A percentile compares a stretch with the other conserved stretches of the same genome.
Conservation (phyloP, 2,797 vertebrate species). For the Halcyon badia region DNA sequence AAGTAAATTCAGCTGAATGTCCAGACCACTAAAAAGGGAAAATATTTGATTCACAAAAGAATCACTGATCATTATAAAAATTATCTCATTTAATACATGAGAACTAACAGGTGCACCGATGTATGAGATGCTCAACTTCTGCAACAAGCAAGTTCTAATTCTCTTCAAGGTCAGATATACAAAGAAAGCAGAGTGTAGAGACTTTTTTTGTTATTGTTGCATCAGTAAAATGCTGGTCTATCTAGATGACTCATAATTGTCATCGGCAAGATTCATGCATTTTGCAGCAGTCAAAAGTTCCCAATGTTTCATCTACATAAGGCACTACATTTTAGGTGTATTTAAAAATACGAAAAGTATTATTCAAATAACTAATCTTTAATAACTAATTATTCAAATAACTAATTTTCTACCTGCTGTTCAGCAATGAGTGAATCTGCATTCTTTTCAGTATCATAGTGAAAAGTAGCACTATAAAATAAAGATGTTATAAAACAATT, state of each 20-base stretch:
- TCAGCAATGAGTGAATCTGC: neutral
- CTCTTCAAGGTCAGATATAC: constrained; percentile 72
- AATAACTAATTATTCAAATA: constrained; percentile 3
- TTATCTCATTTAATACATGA: constrained; percentile 43
- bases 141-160: constrained; percentile 67
- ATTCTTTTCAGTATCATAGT: constrained; percentile 12
- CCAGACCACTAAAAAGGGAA: constrained; percentile 33
- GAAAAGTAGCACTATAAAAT: constrained; percentile 24
- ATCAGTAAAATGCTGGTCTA: constrained; percentile 35
- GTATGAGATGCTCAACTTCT: constrained; percentile 74
- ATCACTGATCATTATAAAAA: constrained; percentile 13
- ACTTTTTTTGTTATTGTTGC: constrained; percentile 41
- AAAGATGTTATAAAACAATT: neutral
- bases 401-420: neutral
- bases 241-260: constrained; percentile 54
- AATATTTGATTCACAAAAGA: constrained; percentile 59
- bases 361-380: constrained; percentile 13
- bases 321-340: neutral
- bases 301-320: constrained; percentile 25
- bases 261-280: constrained; percentile 43
- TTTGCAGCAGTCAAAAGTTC: constrained; percentile 58
- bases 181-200: constrained; percentile 58
- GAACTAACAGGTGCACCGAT: constrained; percentile 60
- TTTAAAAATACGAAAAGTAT: constrained; percentile 59
- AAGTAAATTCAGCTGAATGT: constrained; percentile 24